Evolutionary conservation across 2,888 invertebrate species (phyloP).

Genomic region (Bruchidius siliquastri): DNA sequence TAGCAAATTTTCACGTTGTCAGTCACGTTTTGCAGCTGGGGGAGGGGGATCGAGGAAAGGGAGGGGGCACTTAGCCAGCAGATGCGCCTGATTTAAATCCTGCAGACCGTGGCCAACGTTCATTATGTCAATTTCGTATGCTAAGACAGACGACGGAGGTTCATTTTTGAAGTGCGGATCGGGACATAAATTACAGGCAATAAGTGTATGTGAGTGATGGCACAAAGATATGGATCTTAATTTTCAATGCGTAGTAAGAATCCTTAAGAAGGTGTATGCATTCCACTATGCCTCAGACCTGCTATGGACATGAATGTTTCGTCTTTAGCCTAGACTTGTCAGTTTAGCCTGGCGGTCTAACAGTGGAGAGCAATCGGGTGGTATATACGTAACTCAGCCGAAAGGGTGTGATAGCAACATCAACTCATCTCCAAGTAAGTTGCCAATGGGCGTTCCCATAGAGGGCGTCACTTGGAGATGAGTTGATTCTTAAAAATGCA

Average conservation of each 20-base stretch:
- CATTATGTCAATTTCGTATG: background rate
- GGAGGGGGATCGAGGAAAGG: conserved; percentile 20
- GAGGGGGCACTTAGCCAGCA: conserved; percentile 37
- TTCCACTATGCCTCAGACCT: no score
- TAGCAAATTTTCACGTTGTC: conserved; percentile 38
- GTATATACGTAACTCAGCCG: no score
- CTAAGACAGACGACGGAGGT: background rate
- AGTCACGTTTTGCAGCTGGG: conserved; percentile 35
- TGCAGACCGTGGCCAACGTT: conserved; percentile 25
- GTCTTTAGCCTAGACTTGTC: no score
- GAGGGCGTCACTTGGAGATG: no score
- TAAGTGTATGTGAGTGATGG: background rate
- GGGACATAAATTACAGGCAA: background rate
- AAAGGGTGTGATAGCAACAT: no score
- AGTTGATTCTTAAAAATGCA: no score
- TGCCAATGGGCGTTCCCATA: no score
- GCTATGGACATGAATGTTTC: no score
- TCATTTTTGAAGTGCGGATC: background rate
- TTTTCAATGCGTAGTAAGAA: background rate
- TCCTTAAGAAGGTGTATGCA: background rate
- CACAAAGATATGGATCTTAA: background rate
- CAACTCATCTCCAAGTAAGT: no score
- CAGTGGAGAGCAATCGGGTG: no score
- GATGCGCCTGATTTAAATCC: conserved; percentile 40
- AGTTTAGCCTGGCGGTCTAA: no score